Base-by-base conservation (phyloP, 2,888 invertebrate genomes). In the Lucinisca nassula region DNA sequence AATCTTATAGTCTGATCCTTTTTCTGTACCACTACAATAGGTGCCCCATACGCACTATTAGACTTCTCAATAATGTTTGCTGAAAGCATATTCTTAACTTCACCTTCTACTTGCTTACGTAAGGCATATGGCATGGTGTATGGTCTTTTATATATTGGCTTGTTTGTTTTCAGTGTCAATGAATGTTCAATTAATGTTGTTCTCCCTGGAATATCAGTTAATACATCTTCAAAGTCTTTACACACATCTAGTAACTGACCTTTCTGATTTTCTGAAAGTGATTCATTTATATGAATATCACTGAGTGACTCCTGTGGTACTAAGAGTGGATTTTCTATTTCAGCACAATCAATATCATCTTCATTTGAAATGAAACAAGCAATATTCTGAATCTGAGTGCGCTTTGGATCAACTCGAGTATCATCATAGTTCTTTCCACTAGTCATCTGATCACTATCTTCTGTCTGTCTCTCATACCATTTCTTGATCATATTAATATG, bases 41-140 rank as follows among this genome's bases (percentile, higher is more conserved):
- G 61, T 4, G 38, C 35, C 17, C 45, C 81, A 73, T 78, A 85
- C 4, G 77, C 73, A 77, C 85, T 77, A n/a, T n/a, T 77, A 24
- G 75, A 80, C 32, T 75, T 80, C 17, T 79, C 77, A 30, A 78
- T 78, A 24, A 86, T 76, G 21, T 76, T 76, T n/a, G 38, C 51
- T 21, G 75, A 32, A 17, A 82, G 17, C 76, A 81, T 81, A 8
- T 37, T n/a, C n/a, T n/a, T 51, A n/a, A 77, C 1, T 51, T 78
- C 78, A 3, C 32, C 14, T 45, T 40, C 72, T n/a, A 81, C 40
- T 12, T 61, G 51, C 17, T 75, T 76, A 35, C 45, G 27, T 70
- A 80, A n/a, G 12, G 84, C 75, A 61, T 84, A 49, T 2, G 80
- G 79, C 1, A 80, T 10, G 12, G 17, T 45, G 30, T 85, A 76